Evolutionary conservation across 2,888 invertebrate species (phyloP).

Genomic region (Pachliopta kotzebuea): DNA sequence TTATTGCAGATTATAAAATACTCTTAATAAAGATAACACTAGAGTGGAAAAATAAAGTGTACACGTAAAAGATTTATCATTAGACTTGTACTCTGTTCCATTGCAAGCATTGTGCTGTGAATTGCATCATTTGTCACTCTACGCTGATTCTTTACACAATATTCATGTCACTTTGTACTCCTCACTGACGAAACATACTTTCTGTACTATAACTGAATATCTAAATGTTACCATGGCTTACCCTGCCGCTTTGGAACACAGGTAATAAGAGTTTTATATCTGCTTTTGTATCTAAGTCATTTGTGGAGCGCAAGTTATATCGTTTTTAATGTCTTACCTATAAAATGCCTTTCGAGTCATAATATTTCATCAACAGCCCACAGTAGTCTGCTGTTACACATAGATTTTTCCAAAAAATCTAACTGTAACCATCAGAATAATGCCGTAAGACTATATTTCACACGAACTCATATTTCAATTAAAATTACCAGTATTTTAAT

Average conservation of each 20-base stretch:
- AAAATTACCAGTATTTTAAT: no score
- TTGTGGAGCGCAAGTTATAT: no score
- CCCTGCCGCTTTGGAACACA: not conserved
- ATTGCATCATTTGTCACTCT: constrained; percentile 73
- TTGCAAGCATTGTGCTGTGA: constrained; percentile 60
- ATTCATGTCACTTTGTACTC: constrained; percentile 54
- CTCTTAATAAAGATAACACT: not conserved
- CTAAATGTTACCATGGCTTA: constrained; percentile 39
- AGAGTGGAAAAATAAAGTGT: not conserved
- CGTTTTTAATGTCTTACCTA: no score
- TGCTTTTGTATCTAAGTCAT: no score
- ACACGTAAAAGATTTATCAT: not conserved
- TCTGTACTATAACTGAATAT: constrained; percentile 43
- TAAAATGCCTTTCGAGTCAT: no score
- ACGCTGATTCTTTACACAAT: constrained; percentile 56
- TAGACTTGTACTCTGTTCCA: not conserved
- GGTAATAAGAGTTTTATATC: not conserved
- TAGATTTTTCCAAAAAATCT: no score
- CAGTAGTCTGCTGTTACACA: no score
- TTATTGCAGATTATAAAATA: no score
- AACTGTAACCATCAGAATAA: no score
- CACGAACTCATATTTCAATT: no score
- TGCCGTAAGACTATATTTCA: no score
- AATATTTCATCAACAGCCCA: no score
- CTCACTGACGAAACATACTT: constrained; percentile 40